Evolutionary conservation across 2,113 vertebrate species (phyloP), one percentile per base, ranked within the genome.

Genomic region (Panthera leo): DNA sequence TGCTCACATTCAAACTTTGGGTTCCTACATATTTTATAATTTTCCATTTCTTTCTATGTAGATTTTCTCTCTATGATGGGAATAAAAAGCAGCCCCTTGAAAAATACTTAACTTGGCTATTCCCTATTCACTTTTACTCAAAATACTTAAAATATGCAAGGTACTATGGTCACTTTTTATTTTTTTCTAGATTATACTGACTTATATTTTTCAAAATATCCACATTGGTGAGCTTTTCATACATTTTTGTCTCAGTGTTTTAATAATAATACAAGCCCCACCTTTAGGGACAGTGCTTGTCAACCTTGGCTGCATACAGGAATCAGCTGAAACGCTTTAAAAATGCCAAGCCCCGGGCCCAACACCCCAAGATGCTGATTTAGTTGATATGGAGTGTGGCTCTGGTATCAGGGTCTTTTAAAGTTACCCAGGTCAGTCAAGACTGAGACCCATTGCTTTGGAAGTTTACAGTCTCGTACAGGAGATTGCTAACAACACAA

Each of bases 21-120:
- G n/a, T 61, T 95, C 31, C 16, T 12, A 36, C 18, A 13, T 89
- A 42, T 91, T 68, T 82, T 70, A 87, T 16, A 71, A 96, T 58
- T 85, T 92, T 70, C 36, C 14, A 48, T 87, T 87, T 84, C 53
- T 85, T 94, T 61, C 70, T 29, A 14, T 79, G 75, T 61, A 89
- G 39, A 78, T 79, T 92, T 83, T 34, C 29, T 95, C 39, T 97
- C 3, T 87, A 11, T 68, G 27, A 73, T 83, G 14, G n/a, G 75
- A 19, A 39, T 63, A 89, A 16, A 65, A 91, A 94, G 53, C 12
- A 19, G 8, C 8, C 39, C 21, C 9, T 67, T 96, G 45, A 67
- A 96, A 95, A 96, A 93, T 91, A 88, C 29, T 92, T 53, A 25
- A 71, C 71, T 95, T 89, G 58, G 29, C n/a, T 92, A 89, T 93